Evolutionary conservation across 2,797 vertebrate species (phyloP).

Genomic region (Yasuhikotakia modesta): DNA sequence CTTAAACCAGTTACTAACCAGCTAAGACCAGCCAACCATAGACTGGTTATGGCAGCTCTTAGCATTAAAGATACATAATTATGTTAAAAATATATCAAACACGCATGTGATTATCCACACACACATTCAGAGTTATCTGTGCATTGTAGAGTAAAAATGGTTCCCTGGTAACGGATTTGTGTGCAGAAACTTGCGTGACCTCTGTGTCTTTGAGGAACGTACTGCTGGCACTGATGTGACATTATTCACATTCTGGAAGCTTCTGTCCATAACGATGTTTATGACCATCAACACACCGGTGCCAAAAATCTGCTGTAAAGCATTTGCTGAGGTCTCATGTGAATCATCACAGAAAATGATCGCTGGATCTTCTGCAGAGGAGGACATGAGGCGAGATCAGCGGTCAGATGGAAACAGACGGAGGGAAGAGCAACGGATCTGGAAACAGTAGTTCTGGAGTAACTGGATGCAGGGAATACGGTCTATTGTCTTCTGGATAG

Average conservation of each 20-base stretch:
- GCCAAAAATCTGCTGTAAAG: conserved; percentile 62
- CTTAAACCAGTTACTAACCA: too few relatives aligned
- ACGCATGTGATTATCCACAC: not conserved
- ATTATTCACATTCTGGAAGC: conserved; percentile 41
- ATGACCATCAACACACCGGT: conserved; percentile 27
- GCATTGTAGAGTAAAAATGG: not conserved
- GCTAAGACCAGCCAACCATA: too few relatives aligned
- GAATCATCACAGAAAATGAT: conserved; percentile 52
- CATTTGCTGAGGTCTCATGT: conserved; percentile 58
- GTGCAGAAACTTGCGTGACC: not conserved
- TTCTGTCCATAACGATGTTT: conserved; percentile 55
- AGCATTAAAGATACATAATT: not conserved
- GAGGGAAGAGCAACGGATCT: conserved; percentile 28
- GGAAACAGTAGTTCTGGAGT: conserved; percentile 28
- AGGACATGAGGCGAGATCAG: conserved; percentile 32
- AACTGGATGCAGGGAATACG: not conserved
- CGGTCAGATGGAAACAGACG: conserved; percentile 23
- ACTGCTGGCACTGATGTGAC: conserved; percentile 30
- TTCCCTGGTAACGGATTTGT: not conserved
- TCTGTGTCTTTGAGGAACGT: conserved; percentile 27
- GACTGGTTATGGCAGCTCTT: too few relatives aligned
- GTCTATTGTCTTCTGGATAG: conserved; percentile 4
- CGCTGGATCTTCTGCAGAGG: conserved; percentile 46
- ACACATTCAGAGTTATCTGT: not conserved
- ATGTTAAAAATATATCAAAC: not conserved